Percentiles rank a stretch among this genome's conserved stretches.
These are phyloP conservation scores for Pluvianellus socialis DNA, from an alignment of 2,113 vertebrate species.

Conservation along the genomic window DNA sequence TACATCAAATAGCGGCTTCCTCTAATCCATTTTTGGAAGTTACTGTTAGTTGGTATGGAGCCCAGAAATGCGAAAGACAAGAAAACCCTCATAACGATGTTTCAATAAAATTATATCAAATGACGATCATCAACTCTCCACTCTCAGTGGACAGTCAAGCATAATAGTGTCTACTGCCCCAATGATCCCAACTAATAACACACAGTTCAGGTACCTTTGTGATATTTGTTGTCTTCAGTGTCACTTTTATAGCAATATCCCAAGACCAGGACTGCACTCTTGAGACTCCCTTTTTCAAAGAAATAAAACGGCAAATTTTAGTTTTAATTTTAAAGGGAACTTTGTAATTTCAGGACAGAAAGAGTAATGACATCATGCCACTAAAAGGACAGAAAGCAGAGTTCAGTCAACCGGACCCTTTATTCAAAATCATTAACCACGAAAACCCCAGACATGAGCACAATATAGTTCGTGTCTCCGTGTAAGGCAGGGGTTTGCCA, in stretches of 20 bases:
- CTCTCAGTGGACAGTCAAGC: background rate
- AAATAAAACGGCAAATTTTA: background rate
- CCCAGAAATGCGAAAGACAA: background rate
- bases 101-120: background rate
- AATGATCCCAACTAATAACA: background rate
- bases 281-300: conserved; percentile 80
- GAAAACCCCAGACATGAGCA: background rate
- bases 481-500: background rate
- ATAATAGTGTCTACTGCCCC: background rate
- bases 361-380: background rate
- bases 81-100: background rate
- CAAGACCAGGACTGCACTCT: conserved; percentile 86
- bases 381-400: background rate
- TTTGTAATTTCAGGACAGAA: background rate
- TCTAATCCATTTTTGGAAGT: background rate
- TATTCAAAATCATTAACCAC: background rate
- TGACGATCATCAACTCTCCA: background rate
- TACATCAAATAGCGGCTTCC: background rate
- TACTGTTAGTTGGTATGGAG: background rate
- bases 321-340: conserved; percentile 20
- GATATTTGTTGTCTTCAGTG: conserved; percentile 58
- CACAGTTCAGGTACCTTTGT: conserved; percentile 73
- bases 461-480: background rate
- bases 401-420: background rate
- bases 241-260: conserved; percentile 74